Conservation (phyloP, 2,888 invertebrate genomes). For the Chymomyza amoena region DNA sequence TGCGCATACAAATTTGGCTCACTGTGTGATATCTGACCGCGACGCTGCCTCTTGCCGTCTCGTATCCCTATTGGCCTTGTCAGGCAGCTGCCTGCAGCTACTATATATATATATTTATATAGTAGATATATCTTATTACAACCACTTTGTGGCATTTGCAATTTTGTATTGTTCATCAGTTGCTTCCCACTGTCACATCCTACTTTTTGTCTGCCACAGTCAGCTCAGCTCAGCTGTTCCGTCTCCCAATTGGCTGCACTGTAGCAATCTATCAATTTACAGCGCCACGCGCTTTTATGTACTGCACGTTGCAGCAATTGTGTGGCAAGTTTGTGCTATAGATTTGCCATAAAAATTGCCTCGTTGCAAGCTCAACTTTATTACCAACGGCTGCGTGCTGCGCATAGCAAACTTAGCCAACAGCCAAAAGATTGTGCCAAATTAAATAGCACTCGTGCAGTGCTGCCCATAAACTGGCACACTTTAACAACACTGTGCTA, state of each 20-base stretch:
- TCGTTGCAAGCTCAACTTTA: slow-evolving; percentile 39
- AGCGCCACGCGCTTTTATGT: neutral
- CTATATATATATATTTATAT: neutral
- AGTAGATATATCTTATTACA: too few relatives aligned
- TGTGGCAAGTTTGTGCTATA: slow-evolving; percentile 15
- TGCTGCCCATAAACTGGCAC: neutral
- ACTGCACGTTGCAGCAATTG: too few relatives aligned
- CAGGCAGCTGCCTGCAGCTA: slow-evolving; percentile 24
- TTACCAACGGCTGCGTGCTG: slow-evolving; percentile 28
- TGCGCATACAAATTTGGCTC: too few relatives aligned
- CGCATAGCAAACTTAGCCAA: slow-evolving; percentile 31
- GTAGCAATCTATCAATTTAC: neutral
- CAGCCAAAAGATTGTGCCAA: slow-evolving; percentile 23
- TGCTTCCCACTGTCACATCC: neutral
- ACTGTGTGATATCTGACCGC: too few relatives aligned
- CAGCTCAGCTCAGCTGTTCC: neutral
- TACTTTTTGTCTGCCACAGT: neutral
- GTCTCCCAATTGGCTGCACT: too few relatives aligned
- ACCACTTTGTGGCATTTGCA: neutral
- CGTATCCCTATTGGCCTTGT: slow-evolving; percentile 45
- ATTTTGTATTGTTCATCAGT: neutral
- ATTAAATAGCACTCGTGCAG: slow-evolving; percentile 44
- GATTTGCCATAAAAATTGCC: slow-evolving; percentile 48
- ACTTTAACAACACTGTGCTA: slow-evolving; percentile 1
- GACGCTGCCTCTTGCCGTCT: too few relatives aligned